Percentiles rank a stretch among this genome's conserved stretches.
Evolutionary conservation across 2,888 invertebrate genomes (phyloP).

Genomic region (Nephrotoma flavescens): DNA sequence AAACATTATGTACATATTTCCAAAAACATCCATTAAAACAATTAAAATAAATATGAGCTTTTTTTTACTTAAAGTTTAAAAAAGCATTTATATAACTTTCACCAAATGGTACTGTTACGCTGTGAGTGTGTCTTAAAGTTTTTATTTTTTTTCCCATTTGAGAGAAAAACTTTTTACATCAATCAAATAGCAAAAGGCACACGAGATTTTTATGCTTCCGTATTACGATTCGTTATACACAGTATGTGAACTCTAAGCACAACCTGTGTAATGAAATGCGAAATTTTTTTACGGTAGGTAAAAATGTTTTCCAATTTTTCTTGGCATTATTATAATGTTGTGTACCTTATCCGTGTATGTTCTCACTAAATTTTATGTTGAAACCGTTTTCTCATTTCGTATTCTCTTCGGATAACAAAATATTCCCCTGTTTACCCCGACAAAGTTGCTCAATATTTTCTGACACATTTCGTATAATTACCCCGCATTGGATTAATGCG

Average conservation of each 20-base stretch:
- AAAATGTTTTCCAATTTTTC: neutral
- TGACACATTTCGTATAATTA: neutral
- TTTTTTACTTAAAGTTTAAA: neutral
- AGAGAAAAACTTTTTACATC: neutral
- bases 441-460: neutral
- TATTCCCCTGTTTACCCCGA: neutral
- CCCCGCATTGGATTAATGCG: neutral
- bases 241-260: neutral
- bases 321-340: neutral
- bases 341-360: neutral
- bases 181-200: neutral
- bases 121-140: neutral
- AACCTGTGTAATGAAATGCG: neutral
- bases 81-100: neutral
- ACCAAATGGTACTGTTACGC: neutral
- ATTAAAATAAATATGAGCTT: neutral
- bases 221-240: neutral
- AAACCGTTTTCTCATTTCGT: neutral
- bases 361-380: neutral
- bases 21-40: neutral
- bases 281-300: neutral
- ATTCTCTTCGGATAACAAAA: neutral
- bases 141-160: neutral
- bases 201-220: neutral
- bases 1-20: neutral